phyloP scores from a whole-genome alignment of 2,113 vertebrate species.

The Vulpes lagopus region DNA sequence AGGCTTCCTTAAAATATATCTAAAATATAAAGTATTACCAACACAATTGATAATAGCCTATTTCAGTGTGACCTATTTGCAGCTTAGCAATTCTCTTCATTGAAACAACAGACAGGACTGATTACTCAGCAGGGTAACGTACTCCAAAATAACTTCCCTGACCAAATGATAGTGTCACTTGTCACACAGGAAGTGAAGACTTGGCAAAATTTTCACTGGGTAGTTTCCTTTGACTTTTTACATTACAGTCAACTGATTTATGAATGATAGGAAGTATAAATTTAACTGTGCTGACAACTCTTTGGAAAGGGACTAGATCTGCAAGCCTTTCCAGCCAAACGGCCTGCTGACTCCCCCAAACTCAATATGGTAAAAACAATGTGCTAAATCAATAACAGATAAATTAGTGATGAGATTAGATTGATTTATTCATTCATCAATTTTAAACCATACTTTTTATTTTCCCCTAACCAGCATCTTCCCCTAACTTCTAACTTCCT shows the following conservation, averaged over 20 bases:
- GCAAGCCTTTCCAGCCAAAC: not conserved
- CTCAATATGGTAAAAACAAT: not conserved
- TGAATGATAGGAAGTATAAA: slow-evolving; percentile 69
- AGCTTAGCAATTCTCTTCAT: slow-evolving; percentile 61
- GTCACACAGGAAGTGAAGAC: slow-evolving; percentile 85
- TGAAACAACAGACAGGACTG: slow-evolving; percentile 54
- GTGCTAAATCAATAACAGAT: not conserved
- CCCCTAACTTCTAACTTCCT: not conserved
- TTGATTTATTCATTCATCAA: not conserved
- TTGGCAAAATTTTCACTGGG: slow-evolving; percentile 74
- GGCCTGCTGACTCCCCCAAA: not conserved
- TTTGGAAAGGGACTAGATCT: slow-evolving; percentile 38
- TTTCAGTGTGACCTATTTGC: slow-evolving; percentile 43
- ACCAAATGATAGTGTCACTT: slow-evolving; percentile 65
- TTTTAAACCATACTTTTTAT: not conserved
- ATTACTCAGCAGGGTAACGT: slow-evolving; percentile 70
- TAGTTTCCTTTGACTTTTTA: slow-evolving; percentile 77
- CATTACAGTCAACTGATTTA: slow-evolving; percentile 60
- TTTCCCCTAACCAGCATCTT: not conserved
- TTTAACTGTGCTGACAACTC: slow-evolving; percentile 71
- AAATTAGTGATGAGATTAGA: not conserved
- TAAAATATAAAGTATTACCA: slow-evolving; percentile 60
- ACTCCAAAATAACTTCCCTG: slow-evolving; percentile 73
- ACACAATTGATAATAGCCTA: slow-evolving; percentile 53
- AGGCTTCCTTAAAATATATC: slow-evolving; percentile 16